These are phyloP conservation scores for Sphaerophoria rueppellii DNA, from an alignment of 2,888 invertebrate genomes.

Conservation along the genomic window DNA sequence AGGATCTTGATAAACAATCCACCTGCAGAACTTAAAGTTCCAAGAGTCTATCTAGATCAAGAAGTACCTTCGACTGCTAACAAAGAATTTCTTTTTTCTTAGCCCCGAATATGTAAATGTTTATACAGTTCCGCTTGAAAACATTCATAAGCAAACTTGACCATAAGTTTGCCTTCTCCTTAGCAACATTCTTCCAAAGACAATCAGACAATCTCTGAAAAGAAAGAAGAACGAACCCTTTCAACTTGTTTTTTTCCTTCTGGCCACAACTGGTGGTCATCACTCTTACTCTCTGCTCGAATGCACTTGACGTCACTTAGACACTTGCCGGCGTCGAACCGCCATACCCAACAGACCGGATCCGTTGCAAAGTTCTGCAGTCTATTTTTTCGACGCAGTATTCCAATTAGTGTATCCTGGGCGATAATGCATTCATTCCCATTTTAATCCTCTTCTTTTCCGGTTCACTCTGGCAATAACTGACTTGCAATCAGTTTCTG, in stretches of 20 bases:
- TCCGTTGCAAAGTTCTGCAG: constrained; percentile 22
- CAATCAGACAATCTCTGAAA: constrained; percentile 26
- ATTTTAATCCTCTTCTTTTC: constrained; percentile 61
- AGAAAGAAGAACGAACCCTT: constrained; percentile 40
- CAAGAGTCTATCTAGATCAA: no score
- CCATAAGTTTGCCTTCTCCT: neutral
- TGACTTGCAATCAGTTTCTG: constrained; percentile 35
- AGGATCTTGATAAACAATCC: no score
- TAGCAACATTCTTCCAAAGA: neutral
- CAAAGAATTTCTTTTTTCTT: neutral
- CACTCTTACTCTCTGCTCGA: constrained; percentile 60
- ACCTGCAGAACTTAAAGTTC: no score
- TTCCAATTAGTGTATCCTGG: constrained; percentile 71
- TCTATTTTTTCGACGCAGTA: constrained; percentile 38
- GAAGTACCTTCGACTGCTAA: no score
- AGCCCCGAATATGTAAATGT: constrained; percentile 21
- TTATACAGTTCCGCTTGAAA: constrained; percentile 12
- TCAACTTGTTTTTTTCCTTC: neutral
- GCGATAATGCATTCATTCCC: constrained; percentile 68
- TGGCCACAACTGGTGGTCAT: constrained; percentile 51
- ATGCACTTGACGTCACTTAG: constrained; percentile 56
- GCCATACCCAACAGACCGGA: constrained; percentile 54
- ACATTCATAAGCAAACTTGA: neutral
- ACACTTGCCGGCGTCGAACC: constrained; percentile 21
- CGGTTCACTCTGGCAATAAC: constrained; percentile 41